Evolutionary conservation across 2,888 invertebrate genomes (phyloP), one percentile per base, ranked within the genome.

Genomic region (Harpalus rubripes): DNA sequence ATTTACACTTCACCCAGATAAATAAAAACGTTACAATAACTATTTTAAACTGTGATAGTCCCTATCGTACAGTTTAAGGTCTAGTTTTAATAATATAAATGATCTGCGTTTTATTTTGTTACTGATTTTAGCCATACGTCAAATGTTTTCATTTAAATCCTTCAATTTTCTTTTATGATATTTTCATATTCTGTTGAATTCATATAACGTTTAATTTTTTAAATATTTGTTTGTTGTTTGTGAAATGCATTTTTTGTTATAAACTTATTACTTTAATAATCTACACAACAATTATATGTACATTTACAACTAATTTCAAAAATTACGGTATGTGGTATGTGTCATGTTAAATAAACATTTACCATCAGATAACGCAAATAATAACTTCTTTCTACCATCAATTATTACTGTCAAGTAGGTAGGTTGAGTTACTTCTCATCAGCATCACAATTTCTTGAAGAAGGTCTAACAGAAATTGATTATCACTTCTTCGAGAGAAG

Each of bases 221-320:
- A 32, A 6, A 32, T 32, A 5, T 6, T 32, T 32, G 5, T 32
- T 32, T 32, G 32, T 32, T 32, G 6, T 32, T 12, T 12, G 12
- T 52, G 12, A 52, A 52, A 52, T 52, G 44, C 44, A 52, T 52
- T 12, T 52, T 52, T 12, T 12, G 44, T 52, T 52, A 52, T 52
- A 52, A 52, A 52, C 44, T 52, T 5, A 12, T 12, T 52, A 12
- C 12, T 12, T 52, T 52, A 52, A 18, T 22, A 1, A 39, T 59
- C 32, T 59, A 32, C 32, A n/a, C n/a, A n/a, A n/a, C n/a, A 59
- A 61, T 79, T 79, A 61, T 79, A 79, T 59, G 12, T 16, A 79
- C 79, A 79, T 79, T 79, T 79, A 16, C 52, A 79, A 61, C 41
- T 44, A 44, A 22, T 16, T 63, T 15, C 44, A 44, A 79, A 59